Conservation (phyloP, 2,113 vertebrate genomes). For the Paedocypris sp. region DNA sequence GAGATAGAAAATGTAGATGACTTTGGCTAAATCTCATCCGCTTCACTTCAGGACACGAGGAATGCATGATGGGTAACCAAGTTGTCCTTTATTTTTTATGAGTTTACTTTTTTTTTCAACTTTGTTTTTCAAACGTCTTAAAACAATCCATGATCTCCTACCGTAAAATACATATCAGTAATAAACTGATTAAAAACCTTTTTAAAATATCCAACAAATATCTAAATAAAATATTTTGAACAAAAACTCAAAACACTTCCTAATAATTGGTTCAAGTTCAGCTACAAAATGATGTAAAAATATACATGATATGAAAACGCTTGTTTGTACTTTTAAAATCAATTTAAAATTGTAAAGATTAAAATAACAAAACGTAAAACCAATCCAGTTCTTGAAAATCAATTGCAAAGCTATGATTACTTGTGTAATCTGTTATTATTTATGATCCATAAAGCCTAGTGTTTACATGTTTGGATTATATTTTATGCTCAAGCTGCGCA, state of each 20-base stretch:
- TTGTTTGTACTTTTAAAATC: no score
- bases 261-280: no score
- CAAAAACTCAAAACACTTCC: no score
- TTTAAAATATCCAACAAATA: no score
- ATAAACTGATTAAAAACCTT: no score
- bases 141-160: no score
- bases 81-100: neutral
- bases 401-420: constrained; percentile 44
- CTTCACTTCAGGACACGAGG: neutral
- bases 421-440: constrained; percentile 56
- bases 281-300: no score
- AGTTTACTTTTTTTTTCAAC: neutral
- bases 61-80: neutral
- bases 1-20: constrained; percentile 5
- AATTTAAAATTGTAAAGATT: neutral
- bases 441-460: constrained; percentile 54
- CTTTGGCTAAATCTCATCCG: neutral
- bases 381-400: constrained; percentile 38
- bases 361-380: no score
- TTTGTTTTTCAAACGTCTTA: no score
- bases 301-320: no score
- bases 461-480: constrained; percentile 39
- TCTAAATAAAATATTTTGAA: no score
- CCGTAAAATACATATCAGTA: no score
- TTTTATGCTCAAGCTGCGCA: constrained; percentile 40